phyloP scores from a whole-genome alignment of 2,888 invertebrate genomes.

The Athrips mouffetella region DNA sequence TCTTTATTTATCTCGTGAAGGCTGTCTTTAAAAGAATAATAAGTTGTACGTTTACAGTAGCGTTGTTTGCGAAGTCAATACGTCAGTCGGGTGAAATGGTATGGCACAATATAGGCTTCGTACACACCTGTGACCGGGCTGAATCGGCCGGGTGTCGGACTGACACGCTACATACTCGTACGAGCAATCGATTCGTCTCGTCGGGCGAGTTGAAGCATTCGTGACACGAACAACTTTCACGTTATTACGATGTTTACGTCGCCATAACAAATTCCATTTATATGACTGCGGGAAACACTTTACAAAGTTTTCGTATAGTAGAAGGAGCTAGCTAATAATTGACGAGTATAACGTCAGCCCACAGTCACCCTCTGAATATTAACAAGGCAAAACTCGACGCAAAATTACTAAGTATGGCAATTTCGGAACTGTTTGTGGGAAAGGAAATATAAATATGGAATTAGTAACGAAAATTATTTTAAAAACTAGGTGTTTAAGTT shows the following conservation, averaged over 20 bases:
- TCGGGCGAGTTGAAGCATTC: constrained; percentile 44
- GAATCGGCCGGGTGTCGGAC: constrained; percentile 11
- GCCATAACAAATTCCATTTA: constrained; percentile 54
- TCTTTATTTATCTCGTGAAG: constrained; percentile 32
- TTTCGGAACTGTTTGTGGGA: not conserved
- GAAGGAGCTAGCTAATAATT: constrained; percentile 45
- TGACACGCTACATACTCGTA: constrained; percentile 32
- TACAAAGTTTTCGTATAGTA: constrained; percentile 51
- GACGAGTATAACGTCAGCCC: constrained; percentile 34
- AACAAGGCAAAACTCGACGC: constrained; percentile 30
- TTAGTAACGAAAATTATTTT: too few relatives aligned
- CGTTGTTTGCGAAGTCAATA: constrained; percentile 40
- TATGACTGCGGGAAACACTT: constrained; percentile 40
- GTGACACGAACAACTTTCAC: constrained; percentile 56
- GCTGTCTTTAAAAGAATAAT: constrained; percentile 35
- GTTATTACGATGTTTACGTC: constrained; percentile 58
- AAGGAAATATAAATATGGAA: not conserved
- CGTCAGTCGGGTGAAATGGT: constrained; percentile 35
- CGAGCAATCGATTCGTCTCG: constrained; percentile 70
- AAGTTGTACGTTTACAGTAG: constrained; percentile 26
- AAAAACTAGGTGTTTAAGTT: too few relatives aligned
- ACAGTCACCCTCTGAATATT: constrained; percentile 39
- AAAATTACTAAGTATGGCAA: not conserved
- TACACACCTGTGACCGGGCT: constrained; percentile 51
- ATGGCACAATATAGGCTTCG: constrained; percentile 45